Evolutionary conservation across 2,797 vertebrate species (phyloP).

Genomic region (Limosa lapponica): DNA sequence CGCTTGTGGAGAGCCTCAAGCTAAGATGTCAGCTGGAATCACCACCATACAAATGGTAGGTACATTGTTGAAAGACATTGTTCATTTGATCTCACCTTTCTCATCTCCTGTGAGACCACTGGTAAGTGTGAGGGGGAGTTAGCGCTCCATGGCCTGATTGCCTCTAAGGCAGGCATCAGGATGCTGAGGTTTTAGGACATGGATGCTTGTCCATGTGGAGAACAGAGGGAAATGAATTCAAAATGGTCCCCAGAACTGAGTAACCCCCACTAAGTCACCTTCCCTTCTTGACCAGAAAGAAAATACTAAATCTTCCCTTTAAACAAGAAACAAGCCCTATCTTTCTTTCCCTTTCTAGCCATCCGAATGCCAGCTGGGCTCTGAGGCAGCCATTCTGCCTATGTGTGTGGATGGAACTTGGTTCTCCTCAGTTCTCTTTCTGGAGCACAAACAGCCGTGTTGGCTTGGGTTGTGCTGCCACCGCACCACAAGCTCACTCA

Average conservation of each 20-base stretch:
- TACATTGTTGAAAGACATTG: not conserved
- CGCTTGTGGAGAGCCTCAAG: not conserved
- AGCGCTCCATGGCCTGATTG: not conserved
- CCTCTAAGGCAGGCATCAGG: not conserved
- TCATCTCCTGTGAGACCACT: not conserved
- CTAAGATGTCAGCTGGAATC: not conserved
- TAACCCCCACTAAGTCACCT: not conserved
- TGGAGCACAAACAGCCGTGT: not conserved
- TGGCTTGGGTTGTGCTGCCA: accelerated
- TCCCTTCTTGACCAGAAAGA: not conserved
- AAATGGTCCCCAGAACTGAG: not conserved
- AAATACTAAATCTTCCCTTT: not conserved
- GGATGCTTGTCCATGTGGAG: not conserved
- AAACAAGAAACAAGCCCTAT: not conserved
- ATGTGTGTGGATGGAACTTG: accelerated
- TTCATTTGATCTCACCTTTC: not conserved
- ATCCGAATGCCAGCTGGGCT: not conserved
- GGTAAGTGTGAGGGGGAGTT: not conserved
- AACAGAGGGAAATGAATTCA: not conserved
- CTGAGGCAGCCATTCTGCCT: not conserved
- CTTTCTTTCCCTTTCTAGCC: not conserved
- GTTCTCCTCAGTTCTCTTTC: not conserved
- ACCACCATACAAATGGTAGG: not conserved
- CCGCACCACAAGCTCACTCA: not conserved
- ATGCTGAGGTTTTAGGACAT: not conserved